phyloP scores from a whole-genome alignment of 2,888 invertebrate genomes.

The Prenolepis imparis region DNA sequence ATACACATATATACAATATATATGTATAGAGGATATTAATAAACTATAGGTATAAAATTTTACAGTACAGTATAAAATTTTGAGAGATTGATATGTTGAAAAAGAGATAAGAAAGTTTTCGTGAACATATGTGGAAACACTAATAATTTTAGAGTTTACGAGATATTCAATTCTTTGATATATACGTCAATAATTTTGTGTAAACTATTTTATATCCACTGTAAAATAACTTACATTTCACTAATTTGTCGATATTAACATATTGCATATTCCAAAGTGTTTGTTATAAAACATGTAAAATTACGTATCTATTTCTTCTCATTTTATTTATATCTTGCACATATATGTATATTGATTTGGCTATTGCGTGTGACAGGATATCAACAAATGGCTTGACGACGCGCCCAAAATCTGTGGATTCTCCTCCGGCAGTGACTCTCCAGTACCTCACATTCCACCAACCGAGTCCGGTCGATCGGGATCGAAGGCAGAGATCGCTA shows the following conservation, averaged over 20 bases:
- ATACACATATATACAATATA: not conserved
- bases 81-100: not conserved
- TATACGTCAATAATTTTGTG: not conserved
- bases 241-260: not conserved
- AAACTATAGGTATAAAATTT: constrained; percentile 20
- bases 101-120: not conserved
- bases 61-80: not conserved
- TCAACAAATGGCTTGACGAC: constrained; percentile 95
- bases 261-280: not conserved
- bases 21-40: not conserved
- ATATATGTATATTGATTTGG: not conserved
- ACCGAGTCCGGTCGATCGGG: constrained; percentile 88
- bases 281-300: not conserved
- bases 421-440: constrained; percentile 93
- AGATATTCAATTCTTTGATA: not conserved
- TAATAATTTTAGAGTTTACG: not conserved
- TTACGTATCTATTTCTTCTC: not conserved
- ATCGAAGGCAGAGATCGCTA: constrained; percentile 89
- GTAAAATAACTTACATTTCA: not conserved
- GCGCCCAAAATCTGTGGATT: constrained; percentile 92
- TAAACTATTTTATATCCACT: not conserved
- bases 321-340: constrained; percentile 42
- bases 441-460: constrained; percentile 83
- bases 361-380: constrained; percentile 89
- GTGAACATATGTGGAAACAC: not conserved